Evolutionary conservation across 1,140 invertebrate genomes (phyloP).

Genomic region (Drosophila tropicalis): DNA sequence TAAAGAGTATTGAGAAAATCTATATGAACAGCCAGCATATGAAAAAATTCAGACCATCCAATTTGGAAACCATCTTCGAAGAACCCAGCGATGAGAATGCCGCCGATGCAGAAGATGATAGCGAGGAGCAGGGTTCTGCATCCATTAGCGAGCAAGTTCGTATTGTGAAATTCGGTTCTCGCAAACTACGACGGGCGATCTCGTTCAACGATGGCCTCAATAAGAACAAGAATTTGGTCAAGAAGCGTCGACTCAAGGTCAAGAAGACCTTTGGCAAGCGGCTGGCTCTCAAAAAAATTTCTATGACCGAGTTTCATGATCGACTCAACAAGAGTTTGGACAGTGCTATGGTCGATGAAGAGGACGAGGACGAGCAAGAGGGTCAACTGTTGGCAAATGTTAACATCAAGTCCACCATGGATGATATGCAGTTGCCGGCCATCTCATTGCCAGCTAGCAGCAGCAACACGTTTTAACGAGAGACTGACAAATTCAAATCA

Average conservation of each 20-base stretch:
- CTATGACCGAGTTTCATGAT: constrained; percentile 73
- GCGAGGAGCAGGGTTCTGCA: constrained; percentile 46
- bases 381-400: neutral
- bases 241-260: constrained; percentile 73
- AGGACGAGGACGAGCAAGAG: constrained; percentile 32
- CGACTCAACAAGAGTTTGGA: constrained; percentile 74
- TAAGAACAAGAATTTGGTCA: constrained; percentile 68
- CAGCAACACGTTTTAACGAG: constrained; percentile 21
- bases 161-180: constrained; percentile 64
- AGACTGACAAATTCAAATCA: constrained; percentile 45
- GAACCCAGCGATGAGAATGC: constrained; percentile 70
- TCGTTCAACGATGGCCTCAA: constrained; percentile 75
- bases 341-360: constrained; percentile 65
- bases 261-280: constrained; percentile 77
- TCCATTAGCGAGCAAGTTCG: constrained; percentile 55
- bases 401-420: constrained; percentile 43
- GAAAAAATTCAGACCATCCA: constrained; percentile 72
- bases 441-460: neutral
- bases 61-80: constrained; percentile 78
- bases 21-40: constrained; percentile 70
- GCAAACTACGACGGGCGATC: constrained; percentile 64
- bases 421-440: constrained; percentile 63
- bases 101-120: constrained; percentile 62
- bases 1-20: constrained; percentile 75
- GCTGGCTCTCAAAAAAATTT: constrained; percentile 66